These are phyloP conservation scores for Prinia subflava DNA, from an alignment of 2,113 vertebrate genomes.

Conservation along the genomic window DNA sequence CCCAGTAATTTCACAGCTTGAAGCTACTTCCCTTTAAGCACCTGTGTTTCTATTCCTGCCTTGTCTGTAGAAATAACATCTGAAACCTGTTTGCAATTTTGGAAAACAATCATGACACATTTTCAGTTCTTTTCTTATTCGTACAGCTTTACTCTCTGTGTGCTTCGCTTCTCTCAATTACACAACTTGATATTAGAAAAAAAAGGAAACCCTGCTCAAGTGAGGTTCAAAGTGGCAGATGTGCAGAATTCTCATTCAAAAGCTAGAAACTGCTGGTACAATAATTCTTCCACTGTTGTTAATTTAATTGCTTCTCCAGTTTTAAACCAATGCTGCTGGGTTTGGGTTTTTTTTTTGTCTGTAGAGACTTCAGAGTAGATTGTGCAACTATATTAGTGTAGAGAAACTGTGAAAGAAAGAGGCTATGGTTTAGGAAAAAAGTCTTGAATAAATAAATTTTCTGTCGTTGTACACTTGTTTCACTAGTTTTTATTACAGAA, in stretches of 20 bases:
- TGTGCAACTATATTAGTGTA: not conserved
- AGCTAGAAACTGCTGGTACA: slow-evolving; percentile 18
- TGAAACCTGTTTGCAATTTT: slow-evolving; percentile 60
- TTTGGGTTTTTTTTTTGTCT: not conserved
- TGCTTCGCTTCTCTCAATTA: slow-evolving; percentile 62
- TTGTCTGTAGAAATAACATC: slow-evolving; percentile 47
- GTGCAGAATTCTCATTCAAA: slow-evolving; percentile 46
- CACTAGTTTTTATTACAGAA: not conserved
- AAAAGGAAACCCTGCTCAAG: slow-evolving; percentile 36
- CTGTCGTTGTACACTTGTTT: not conserved
- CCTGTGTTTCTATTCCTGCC: slow-evolving; percentile 30
- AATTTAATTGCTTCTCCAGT: not conserved
- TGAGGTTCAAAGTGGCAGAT: slow-evolving; percentile 59
- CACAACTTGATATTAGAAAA: slow-evolving; percentile 40
- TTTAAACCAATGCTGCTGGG: not conserved
- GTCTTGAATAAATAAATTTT: not conserved
- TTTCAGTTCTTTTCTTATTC: slow-evolving; percentile 65
- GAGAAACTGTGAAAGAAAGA: not conserved
- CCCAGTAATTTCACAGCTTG: not conserved
- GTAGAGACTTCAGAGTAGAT: not conserved
- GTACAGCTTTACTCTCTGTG: slow-evolving; percentile 15
- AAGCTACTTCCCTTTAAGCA: slow-evolving; percentile 17
- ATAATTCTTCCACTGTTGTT: slow-evolving; percentile 21
- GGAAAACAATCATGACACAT: slow-evolving; percentile 58
- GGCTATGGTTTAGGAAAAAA: not conserved